phyloP scores from a whole-genome alignment of 2,113 vertebrate genomes.

The Crotalus horridus region DNA sequence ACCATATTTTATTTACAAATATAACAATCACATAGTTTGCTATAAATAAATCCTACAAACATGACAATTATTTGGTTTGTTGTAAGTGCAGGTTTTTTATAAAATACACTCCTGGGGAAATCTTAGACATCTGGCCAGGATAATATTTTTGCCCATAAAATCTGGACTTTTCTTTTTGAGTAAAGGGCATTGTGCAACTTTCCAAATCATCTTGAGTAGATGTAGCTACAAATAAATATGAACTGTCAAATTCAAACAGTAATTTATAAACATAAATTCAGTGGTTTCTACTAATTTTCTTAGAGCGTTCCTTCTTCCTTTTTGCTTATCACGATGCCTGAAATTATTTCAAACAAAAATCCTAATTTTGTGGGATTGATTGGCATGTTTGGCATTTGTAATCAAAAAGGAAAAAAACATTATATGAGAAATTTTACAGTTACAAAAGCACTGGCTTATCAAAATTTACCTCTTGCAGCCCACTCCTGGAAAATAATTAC shows the following conservation, averaged over 20 bases:
- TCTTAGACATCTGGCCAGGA: slow-evolving; percentile 12
- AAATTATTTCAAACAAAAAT: neutral
- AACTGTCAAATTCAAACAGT: neutral
- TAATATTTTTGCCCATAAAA: slow-evolving; percentile 37
- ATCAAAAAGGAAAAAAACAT: neutral
- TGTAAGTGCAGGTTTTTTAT: slow-evolving; percentile 53
- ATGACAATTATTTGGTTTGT: slow-evolving; percentile 55
- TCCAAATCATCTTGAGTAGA: neutral
- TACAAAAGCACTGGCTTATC: neutral
- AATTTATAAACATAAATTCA: neutral
- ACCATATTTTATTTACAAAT: slow-evolving; percentile 54
- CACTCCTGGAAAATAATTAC: neutral
- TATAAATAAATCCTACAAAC: slow-evolving; percentile 51
- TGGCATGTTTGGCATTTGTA: neutral
- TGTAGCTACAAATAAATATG: slow-evolving; percentile 3
- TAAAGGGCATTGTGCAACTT: neutral
- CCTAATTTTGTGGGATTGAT: neutral
- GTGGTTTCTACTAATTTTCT: neutral
- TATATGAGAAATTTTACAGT: neutral
- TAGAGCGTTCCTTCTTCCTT: neutral
- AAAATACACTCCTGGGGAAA: slow-evolving; percentile 33
- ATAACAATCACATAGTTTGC: slow-evolving; percentile 39
- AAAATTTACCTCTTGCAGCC: neutral
- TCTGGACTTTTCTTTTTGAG: slow-evolving; percentile 27
- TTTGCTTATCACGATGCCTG: neutral